Evolutionary conservation across 2,888 invertebrate species (phyloP).

Genomic region (Sesia apiformis): DNA sequence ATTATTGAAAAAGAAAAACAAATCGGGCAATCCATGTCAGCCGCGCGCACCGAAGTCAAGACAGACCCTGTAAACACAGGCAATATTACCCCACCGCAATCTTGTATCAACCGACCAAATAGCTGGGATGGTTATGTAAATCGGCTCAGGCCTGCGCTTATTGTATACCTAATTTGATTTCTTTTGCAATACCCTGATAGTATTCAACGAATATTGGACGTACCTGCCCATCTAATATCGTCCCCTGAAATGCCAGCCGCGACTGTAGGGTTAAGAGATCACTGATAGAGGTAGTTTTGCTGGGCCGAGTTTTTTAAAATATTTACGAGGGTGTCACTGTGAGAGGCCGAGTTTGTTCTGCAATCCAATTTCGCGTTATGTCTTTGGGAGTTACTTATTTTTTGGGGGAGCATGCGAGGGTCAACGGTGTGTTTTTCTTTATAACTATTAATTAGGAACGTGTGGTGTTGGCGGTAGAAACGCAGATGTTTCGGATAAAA

Average conservation of each 20-base stretch:
- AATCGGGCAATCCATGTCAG: not conserved
- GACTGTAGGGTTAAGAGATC: constrained; percentile 61
- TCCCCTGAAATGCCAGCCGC: constrained; percentile 37
- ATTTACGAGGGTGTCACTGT: constrained; percentile 62
- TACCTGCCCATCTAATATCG: constrained; percentile 63
- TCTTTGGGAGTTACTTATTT: constrained; percentile 63
- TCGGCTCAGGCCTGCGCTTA: constrained; percentile 63
- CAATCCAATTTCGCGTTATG: constrained; percentile 74
- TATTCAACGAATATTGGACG: constrained; percentile 58
- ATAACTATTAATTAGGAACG: constrained; percentile 64
- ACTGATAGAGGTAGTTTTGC: constrained; percentile 54
- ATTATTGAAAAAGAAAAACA: not conserved
- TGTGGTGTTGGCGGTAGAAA: constrained; percentile 24
- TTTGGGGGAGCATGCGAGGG: constrained; percentile 40
- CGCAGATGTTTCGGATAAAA: not conserved
- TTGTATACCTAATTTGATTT: constrained; percentile 74
- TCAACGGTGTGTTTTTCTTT: constrained; percentile 40
- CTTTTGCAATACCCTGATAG: constrained; percentile 68
- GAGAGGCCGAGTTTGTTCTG: constrained; percentile 48
- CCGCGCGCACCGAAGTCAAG: constrained; percentile 9
- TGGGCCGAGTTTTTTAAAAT: constrained; percentile 61
- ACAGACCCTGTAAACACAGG: constrained; percentile 39
- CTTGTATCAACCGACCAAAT: constrained; percentile 67
- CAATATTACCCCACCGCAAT: constrained; percentile 68
- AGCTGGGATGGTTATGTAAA: constrained; percentile 71